phyloP scores from a whole-genome alignment of 2,888 invertebrate genomes.

The Melieria omissa region DNA sequence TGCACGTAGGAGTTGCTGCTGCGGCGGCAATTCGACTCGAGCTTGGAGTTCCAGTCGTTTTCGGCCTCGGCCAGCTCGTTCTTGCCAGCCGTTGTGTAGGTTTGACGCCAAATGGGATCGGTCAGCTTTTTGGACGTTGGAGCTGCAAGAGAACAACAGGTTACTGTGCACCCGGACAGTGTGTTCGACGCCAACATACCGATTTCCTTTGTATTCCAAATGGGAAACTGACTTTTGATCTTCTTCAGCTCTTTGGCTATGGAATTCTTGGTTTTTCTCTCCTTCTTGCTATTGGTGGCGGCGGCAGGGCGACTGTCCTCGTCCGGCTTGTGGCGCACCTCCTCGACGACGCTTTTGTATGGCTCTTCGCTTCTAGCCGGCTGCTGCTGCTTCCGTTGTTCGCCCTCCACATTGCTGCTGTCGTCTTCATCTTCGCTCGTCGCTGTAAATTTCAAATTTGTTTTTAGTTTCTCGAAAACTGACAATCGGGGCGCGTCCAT shows the following conservation, averaged over 20 bases:
- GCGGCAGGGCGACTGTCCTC: not conserved
- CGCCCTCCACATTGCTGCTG: constrained; percentile 22
- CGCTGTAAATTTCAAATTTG: constrained; percentile 41
- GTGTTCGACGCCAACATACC: constrained; percentile 33
- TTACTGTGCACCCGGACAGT: not conserved
- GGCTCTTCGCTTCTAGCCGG: constrained; percentile 5
- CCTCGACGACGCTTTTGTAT: constrained; percentile 24
- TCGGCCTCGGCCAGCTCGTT: constrained; percentile 19
- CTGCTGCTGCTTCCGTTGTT: not conserved
- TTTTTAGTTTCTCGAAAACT: constrained; percentile 9
- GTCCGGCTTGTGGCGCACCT: constrained; percentile 20
- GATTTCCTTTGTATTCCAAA: constrained; percentile 43
- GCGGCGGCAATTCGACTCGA: constrained; percentile 45
- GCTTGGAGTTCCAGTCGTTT: constrained; percentile 41
- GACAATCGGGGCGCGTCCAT: not conserved
- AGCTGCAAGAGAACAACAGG: constrained; percentile 4
- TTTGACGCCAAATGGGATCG: constrained; percentile 42
- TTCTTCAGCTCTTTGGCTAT: constrained; percentile 42
- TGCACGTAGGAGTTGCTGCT: constrained; percentile 45
- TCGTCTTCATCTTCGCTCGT: constrained; percentile 44
- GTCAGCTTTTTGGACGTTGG: constrained; percentile 28
- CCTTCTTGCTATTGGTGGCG: constrained; percentile 19
- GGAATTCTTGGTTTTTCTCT: constrained; percentile 25
- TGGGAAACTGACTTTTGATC: constrained; percentile 39
- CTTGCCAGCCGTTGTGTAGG: not conserved